These are phyloP conservation scores for Parapsyche elsis DNA, from an alignment of 1,140 invertebrate species.

Conservation along the genomic window DNA sequence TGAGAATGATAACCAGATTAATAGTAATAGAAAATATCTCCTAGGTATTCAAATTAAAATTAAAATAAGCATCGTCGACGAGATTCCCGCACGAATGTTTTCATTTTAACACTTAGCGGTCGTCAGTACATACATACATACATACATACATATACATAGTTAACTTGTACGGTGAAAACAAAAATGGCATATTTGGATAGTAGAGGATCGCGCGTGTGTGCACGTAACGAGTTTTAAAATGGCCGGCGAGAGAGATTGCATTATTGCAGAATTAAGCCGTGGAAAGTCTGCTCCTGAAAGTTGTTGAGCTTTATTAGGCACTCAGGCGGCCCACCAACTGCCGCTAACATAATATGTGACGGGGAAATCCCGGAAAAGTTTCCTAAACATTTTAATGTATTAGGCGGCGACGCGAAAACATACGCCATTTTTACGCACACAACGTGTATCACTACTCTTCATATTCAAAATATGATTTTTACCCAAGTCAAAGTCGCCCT, in stretches of 20 bases:
- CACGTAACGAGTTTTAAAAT: slow-evolving; percentile 15
- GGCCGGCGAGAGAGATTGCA: slow-evolving; percentile 28
- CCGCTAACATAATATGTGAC: slow-evolving; percentile 51
- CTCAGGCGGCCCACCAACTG: slow-evolving; percentile 7
- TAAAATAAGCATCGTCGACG: no score
- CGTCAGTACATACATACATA: no score
- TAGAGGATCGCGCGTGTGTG: neutral
- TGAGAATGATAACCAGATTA: no score
- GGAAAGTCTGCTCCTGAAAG: slow-evolving; percentile 29
- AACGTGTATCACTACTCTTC: neutral
- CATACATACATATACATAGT: no score
- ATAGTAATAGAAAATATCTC: no score
- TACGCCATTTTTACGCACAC: neutral
- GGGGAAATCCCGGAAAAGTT: slow-evolving; percentile 54
- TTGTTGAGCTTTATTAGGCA: slow-evolving; percentile 43
- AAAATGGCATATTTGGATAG: no score
- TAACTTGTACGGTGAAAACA: no score
- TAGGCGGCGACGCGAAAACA: slow-evolving; percentile 47
- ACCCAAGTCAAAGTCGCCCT: neutral
- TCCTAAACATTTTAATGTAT: slow-evolving; percentile 56
- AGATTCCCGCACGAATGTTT: no score
- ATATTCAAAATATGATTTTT: neutral
- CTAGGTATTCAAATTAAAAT: no score
- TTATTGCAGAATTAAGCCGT: slow-evolving; percentile 43
- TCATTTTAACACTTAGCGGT: no score